Percentiles rank a stretch among this genome's conserved stretches.
These are phyloP conservation scores for Nephotettix cincticeps DNA, from an alignment of 1,140 invertebrate genomes.

Conservation along the genomic window DNA sequence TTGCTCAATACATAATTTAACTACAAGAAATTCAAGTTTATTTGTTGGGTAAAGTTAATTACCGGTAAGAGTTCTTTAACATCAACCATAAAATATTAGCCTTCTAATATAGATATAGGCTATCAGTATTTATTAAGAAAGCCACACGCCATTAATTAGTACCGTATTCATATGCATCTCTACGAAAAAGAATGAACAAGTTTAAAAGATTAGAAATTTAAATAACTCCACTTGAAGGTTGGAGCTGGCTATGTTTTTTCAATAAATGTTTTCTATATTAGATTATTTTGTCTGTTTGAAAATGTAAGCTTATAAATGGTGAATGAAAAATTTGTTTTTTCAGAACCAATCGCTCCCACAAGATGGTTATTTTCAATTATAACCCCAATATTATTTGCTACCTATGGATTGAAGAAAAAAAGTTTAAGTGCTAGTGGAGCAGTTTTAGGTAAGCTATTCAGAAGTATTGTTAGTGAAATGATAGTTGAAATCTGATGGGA, in stretches of 20 bases:
- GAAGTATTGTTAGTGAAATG: too few relatives aligned
- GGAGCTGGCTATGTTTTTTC: not conserved
- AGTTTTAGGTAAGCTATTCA: constrained; percentile 56
- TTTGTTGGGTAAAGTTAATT: too few relatives aligned
- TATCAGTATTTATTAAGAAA: too few relatives aligned
- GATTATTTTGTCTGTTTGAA: too few relatives aligned
- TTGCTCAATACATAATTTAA: too few relatives aligned
- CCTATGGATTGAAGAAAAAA: constrained; percentile 64
- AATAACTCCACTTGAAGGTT: not conserved
- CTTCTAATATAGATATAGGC: too few relatives aligned
- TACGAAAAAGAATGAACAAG: not conserved
- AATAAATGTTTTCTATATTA: not conserved
- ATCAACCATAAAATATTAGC: too few relatives aligned
- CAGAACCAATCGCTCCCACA: constrained; percentile 69
- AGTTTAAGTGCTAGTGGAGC: constrained; percentile 70
- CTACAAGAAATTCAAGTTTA: too few relatives aligned
- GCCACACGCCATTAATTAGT: not conserved
- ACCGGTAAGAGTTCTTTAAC: too few relatives aligned
- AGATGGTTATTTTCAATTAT: constrained; percentile 71
- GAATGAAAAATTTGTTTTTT: constrained; percentile 36
- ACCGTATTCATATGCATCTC: not conserved
- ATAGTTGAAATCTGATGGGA: too few relatives aligned
- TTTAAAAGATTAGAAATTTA: not conserved
- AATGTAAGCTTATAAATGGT: not conserved
- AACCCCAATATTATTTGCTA: constrained; percentile 63